Evolutionary conservation across 2,888 invertebrate species (phyloP).

Genomic region (Allygus modestus): DNA sequence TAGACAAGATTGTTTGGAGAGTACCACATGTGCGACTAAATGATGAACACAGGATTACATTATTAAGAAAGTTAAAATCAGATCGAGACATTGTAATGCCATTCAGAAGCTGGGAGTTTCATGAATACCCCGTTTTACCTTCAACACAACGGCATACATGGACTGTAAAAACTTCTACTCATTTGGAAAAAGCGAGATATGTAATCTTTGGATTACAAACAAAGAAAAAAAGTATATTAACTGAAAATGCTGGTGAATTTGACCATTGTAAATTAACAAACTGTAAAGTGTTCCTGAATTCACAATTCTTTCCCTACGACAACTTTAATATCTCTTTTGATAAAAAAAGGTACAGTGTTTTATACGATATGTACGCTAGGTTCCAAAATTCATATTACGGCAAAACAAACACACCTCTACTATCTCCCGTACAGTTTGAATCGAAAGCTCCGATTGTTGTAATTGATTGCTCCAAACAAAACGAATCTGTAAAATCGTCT

Average conservation of each 20-base stretch:
- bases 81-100: slow-evolving; percentile 65
- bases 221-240: slow-evolving; percentile 71
- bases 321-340: slow-evolving; percentile 66
- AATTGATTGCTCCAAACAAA: slow-evolving; percentile 61
- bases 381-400: background rate
- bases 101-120: slow-evolving; percentile 73
- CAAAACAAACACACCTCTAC: slow-evolving; percentile 40
- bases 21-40: slow-evolving; percentile 66
- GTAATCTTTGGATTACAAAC: slow-evolving; percentile 73
- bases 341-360: slow-evolving; percentile 64
- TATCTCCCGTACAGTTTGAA: slow-evolving; percentile 65
- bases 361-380: background rate
- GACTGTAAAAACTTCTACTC: slow-evolving; percentile 71
- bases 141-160: slow-evolving; percentile 71
- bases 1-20: slow-evolving; percentile 69
- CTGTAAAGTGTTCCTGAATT: slow-evolving; percentile 69
- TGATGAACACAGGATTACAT: slow-evolving; percentile 70
- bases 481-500: slow-evolving; percentile 68
- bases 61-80: slow-evolving; percentile 65
- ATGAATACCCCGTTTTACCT: slow-evolving; percentile 73
- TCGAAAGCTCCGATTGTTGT: background rate
- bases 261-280: slow-evolving; percentile 67
- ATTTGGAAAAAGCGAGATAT: slow-evolving; percentile 73
- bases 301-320: background rate
- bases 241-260: slow-evolving; percentile 65